Conservation (phyloP, 2,888 invertebrate species). For the Eupithecia subumbrata region DNA sequence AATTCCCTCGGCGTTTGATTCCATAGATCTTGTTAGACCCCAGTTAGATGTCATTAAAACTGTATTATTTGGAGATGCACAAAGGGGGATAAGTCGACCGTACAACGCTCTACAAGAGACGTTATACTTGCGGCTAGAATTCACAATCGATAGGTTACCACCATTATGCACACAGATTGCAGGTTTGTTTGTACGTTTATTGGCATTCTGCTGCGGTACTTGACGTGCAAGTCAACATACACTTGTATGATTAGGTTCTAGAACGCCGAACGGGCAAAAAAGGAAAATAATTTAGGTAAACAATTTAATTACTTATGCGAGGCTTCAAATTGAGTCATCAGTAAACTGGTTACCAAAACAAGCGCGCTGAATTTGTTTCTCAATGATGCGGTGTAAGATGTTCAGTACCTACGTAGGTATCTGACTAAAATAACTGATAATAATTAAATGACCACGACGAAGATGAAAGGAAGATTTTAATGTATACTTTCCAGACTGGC, state of each 20-base stretch:
- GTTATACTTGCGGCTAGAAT: not conserved
- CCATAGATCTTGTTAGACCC: not conserved
- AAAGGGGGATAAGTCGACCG: not conserved
- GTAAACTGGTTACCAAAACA: not conserved
- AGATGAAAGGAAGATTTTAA: not conserved
- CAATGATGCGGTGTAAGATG: not conserved
- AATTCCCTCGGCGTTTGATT: not conserved
- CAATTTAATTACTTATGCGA: too few relatives aligned
- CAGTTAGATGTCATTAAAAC: not conserved
- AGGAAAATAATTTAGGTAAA: too few relatives aligned
- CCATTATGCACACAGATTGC: not conserved
- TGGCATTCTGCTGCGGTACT: not conserved
- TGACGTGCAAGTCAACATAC: not conserved
- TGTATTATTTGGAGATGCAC: not conserved
- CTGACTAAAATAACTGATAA: not conserved
- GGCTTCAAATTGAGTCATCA: not conserved
- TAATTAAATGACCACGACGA: not conserved
- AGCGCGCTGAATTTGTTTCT: not conserved
- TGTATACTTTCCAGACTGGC: not conserved
- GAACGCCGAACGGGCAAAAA: not conserved
- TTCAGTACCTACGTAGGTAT: too few relatives aligned
- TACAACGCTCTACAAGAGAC: not conserved
- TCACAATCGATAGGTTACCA: not conserved
- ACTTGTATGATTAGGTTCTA: not conserved
- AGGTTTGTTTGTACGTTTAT: not conserved